Percentiles rank a stretch among this genome's conserved stretches.
Evolutionary conservation across 1,140 invertebrate species (phyloP).

Genomic region (Drosophila burlai): DNA sequence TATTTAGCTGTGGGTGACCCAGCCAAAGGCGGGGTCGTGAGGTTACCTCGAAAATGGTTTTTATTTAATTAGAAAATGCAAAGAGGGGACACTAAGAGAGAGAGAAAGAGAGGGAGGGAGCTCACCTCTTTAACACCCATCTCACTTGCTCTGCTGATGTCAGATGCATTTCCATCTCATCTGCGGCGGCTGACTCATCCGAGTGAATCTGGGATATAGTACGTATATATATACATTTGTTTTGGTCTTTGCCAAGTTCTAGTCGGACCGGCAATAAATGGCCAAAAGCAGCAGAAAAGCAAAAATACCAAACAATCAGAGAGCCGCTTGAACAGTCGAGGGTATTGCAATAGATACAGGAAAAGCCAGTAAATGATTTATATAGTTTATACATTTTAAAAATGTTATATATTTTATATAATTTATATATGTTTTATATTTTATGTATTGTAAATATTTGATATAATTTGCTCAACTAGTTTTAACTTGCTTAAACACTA

Average conservation of each 20-base stretch:
- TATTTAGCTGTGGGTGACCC: conserved; percentile 35
- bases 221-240: conserved; percentile 34
- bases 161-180: conserved; percentile 35
- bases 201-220: conserved; percentile 5
- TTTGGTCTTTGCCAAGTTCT: conserved; percentile 52
- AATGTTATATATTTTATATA: not conserved
- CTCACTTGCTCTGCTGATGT: conserved; percentile 21
- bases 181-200: conserved; percentile 34
- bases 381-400: not conserved
- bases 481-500: no score
- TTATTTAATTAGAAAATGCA: conserved; percentile 39
- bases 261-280: conserved; percentile 40
- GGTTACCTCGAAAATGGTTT: conserved; percentile 35
- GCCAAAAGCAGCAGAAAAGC: conserved; percentile 47
- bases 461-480: no score
- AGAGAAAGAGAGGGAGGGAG: not conserved
- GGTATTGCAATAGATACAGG: not conserved
- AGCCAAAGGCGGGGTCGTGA: conserved; percentile 23
- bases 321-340: conserved; percentile 1
- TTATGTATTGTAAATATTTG: not conserved
- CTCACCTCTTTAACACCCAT: conserved; percentile 23
- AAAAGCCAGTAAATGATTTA: not conserved
- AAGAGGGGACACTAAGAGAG: not conserved
- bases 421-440: no score
- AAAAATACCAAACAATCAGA: conserved; percentile 24